These are phyloP conservation scores for Ophiothrix spiculata DNA, from an alignment of 35 echinoderm and acorn worm species.

Conservation along the genomic window DNA sequence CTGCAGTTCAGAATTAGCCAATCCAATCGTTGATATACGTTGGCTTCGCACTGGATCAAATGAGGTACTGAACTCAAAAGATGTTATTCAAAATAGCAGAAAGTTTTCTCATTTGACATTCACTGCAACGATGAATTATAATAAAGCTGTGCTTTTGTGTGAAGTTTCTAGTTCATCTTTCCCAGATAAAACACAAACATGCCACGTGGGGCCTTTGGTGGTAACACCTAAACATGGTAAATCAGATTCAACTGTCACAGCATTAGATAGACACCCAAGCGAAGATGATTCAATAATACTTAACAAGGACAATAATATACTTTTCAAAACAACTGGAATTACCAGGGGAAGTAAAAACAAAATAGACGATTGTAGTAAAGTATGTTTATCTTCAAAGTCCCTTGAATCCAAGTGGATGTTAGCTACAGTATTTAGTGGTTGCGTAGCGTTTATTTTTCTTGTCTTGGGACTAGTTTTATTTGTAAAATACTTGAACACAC, in stretches of 20 bases:
- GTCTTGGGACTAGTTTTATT: conserved; percentile 4
- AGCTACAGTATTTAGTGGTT: background rate
- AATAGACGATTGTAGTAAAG: conserved; percentile 8
- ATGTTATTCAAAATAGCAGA: background rate
- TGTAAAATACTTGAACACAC: conserved; percentile 5
- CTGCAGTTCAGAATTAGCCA: background rate
- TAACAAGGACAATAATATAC: background rate
- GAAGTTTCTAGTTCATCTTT: background rate
- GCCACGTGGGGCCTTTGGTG: background rate
- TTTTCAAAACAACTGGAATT: background rate
- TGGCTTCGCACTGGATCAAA: background rate
- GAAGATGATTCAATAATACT: background rate
- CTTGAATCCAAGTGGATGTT: background rate
- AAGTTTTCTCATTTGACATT: background rate
- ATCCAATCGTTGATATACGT: background rate
- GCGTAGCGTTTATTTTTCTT: conserved; percentile 4
- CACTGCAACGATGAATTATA: background rate
- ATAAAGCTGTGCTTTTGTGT: background rate
- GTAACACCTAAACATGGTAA: background rate
- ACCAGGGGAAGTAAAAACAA: background rate
- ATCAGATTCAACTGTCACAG: background rate
- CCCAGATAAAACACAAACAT: background rate
- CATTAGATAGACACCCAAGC: background rate
- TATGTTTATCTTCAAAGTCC: conserved; percentile 4
- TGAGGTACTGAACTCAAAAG: background rate